Conservation (phyloP, 2,797 vertebrate species). For the Adelosebastes latens region DNA sequence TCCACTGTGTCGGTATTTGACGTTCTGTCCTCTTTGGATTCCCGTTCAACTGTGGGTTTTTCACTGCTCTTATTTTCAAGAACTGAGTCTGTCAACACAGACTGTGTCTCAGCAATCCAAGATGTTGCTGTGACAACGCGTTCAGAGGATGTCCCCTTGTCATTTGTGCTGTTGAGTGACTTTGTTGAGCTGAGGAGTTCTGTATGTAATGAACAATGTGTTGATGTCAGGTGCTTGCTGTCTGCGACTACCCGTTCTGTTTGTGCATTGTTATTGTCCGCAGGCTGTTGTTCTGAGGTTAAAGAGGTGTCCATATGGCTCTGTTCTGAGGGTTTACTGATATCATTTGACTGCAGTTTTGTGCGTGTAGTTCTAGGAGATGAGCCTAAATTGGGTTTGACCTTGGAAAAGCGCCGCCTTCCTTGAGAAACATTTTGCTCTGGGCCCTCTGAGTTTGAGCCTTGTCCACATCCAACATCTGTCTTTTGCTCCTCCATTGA, state of each 20-base stretch:
- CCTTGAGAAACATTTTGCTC: constrained; percentile 30
- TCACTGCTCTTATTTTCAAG: neutral
- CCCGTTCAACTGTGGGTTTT: neutral
- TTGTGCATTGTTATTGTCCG: neutral
- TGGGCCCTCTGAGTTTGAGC: constrained; percentile 10
- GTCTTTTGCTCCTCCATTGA: neutral
- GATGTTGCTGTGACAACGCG: neutral
- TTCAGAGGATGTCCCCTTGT: neutral
- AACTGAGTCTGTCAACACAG: neutral
- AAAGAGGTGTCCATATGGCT: neutral
- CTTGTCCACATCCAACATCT: neutral
- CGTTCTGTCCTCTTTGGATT: neutral
- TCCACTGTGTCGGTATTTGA: neutral
- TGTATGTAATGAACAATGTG: neutral
- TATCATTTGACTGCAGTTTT: neutral
- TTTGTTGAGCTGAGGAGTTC: neutral
- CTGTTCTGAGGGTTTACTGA: neutral
- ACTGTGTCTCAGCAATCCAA: neutral
- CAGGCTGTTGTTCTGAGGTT: constrained; percentile 3
- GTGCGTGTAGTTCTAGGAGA: constrained; percentile 15
- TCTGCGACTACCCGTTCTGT: neutral
- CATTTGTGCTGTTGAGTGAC: neutral
- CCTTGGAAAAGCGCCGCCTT: constrained; percentile 46
- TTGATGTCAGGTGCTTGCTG: neutral
- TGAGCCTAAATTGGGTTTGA: constrained; percentile 56